A percentile compares a stretch with the other conserved stretches of the same genome.
phyloP scores from a whole-genome alignment of 2,888 invertebrate genomes.

The Andrena flavipes region DNA sequence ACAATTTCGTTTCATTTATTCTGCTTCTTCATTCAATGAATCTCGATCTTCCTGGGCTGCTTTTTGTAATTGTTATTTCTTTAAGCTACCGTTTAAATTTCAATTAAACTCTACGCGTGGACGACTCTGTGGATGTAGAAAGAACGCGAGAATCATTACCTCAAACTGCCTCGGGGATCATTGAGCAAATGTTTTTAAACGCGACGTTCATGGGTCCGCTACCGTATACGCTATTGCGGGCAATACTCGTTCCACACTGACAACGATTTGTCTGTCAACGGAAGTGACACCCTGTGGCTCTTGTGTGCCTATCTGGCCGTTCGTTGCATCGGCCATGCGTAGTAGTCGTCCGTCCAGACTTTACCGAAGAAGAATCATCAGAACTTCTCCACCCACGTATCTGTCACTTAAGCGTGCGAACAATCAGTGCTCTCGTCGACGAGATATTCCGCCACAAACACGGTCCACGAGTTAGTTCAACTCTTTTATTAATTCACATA shows the following conservation, averaged over 20 bases:
- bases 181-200: slow-evolving; percentile 28
- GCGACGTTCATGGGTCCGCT: neutral
- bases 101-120: neutral
- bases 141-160: slow-evolving; percentile 33
- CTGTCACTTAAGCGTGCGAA: slow-evolving; percentile 34
- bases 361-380: slow-evolving; percentile 70
- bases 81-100: neutral
- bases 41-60: neutral
- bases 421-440: slow-evolving; percentile 28
- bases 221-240: slow-evolving; percentile 39
- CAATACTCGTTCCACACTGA: slow-evolving; percentile 69
- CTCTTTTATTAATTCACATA: slow-evolving; percentile 37
- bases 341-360: slow-evolving; percentile 52
- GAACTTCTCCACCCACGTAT: slow-evolving; percentile 70
- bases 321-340: slow-evolving; percentile 61
- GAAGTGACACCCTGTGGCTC: slow-evolving; percentile 74
- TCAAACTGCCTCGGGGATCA: slow-evolving; percentile 8
- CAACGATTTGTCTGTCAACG: slow-evolving; percentile 76
- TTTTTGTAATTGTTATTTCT: neutral
- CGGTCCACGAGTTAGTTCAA: slow-evolving; percentile 33
- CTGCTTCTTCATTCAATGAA: neutral
- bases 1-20: neutral
- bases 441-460: slow-evolving; percentile 36
- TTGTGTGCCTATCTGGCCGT: slow-evolving; percentile 58
- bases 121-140: neutral